Percentiles rank a stretch among this genome's conserved stretches.
phyloP scores from a whole-genome alignment of 2,888 invertebrate species.

The Ectemnius continuus region DNA sequence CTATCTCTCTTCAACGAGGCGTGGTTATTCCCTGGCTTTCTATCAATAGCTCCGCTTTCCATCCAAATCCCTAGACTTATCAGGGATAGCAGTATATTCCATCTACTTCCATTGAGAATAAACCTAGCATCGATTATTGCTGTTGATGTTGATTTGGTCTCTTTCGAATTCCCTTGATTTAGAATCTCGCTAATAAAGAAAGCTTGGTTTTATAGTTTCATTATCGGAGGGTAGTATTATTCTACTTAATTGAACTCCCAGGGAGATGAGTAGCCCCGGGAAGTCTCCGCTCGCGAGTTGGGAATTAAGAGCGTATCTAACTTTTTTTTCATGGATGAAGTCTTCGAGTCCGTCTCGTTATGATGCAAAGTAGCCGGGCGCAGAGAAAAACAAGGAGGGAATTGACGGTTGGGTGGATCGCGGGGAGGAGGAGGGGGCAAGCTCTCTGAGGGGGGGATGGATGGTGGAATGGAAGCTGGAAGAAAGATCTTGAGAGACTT shows the following conservation, averaged over 20 bases:
- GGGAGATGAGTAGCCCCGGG: slow-evolving; percentile 17
- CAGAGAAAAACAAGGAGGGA: slow-evolving; percentile 23
- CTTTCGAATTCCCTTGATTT: background rate
- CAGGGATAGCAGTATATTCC: background rate
- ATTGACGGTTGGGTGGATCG: background rate
- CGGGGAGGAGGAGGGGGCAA: background rate
- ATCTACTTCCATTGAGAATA: background rate
- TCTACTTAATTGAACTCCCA: slow-evolving; percentile 14
- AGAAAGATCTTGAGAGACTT: slow-evolving; percentile 63
- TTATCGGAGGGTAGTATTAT: slow-evolving; percentile 13
- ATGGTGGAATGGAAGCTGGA: slow-evolving; percentile 25
- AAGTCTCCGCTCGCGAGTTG: background rate
- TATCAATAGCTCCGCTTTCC: slow-evolving; percentile 43
- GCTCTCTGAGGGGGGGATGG: background rate
- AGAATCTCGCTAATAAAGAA: background rate
- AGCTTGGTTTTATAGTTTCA: background rate
- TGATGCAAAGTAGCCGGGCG: slow-evolving; percentile 44
- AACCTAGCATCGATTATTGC: too few species aligned
- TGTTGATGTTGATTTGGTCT: background rate
- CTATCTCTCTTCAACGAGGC: slow-evolving; percentile 47
- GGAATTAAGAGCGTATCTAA: background rate
- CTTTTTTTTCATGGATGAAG: slow-evolving; percentile 16
- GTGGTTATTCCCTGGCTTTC: slow-evolving; percentile 53
- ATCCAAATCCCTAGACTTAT: slow-evolving; percentile 28
- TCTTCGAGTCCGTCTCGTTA: slow-evolving; percentile 14